phyloP scores from a whole-genome alignment of 2,888 invertebrate species.

The Pyrrhosoma nymphula region DNA sequence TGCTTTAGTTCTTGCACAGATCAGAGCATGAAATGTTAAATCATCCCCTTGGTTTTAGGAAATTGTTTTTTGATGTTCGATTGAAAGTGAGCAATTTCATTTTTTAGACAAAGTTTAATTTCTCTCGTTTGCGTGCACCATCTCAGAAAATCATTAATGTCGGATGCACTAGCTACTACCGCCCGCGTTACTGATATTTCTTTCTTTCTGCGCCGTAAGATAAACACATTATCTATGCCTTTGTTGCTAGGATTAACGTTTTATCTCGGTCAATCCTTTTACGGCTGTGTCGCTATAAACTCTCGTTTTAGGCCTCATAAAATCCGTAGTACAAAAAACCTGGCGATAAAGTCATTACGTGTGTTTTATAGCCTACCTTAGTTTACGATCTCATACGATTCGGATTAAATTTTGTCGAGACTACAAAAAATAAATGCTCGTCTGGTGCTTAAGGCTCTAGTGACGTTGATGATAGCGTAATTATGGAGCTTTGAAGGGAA shows the following conservation, averaged over 20 bases:
- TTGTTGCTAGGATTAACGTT: neutral
- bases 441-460: neutral
- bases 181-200: neutral
- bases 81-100: too few relatives aligned
- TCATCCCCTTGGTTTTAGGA: too few relatives aligned
- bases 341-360: conserved; percentile 5
- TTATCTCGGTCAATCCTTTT: neutral
- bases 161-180: neutral
- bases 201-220: neutral
- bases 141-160: too few relatives aligned
- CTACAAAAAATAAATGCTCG: neutral
- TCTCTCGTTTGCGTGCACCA: too few relatives aligned
- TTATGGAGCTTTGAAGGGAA: neutral
- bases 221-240: neutral
- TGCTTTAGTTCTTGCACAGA: too few relatives aligned
- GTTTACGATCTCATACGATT: neutral
- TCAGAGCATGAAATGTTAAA: too few relatives aligned
- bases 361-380: neutral
- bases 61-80: too few relatives aligned
- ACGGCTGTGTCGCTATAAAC: neutral
- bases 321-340: neutral
- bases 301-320: conserved; percentile 16
- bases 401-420: neutral
- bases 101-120: too few relatives aligned
- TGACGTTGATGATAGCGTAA: neutral